Conservation (phyloP, 2,888 invertebrate genomes). For the Cataglyphis rosenhaueri region DNA sequence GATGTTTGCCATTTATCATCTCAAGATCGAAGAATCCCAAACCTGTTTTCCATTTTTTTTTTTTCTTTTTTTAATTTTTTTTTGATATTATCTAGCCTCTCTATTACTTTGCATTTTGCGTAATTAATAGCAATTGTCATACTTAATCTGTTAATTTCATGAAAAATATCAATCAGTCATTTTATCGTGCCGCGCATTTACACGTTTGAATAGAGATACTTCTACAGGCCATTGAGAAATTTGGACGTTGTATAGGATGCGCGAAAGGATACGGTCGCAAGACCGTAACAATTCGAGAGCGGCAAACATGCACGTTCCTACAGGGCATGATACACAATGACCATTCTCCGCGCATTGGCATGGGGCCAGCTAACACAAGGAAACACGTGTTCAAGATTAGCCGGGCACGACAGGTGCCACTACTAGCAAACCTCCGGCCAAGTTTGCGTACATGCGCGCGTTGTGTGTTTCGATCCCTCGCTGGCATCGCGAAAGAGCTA, state of each 20-base stretch:
- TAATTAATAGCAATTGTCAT: not conserved
- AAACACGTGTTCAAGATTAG: conserved; percentile 85
- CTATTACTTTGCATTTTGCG: not conserved
- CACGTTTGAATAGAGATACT: not conserved
- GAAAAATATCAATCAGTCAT: conserved; percentile 3
- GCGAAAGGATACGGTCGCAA: conserved; percentile 15
- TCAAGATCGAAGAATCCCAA: not conserved
- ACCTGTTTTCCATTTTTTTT: not conserved
- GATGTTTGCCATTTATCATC: not conserved
- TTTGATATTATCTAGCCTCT: not conserved
- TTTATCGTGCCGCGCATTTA: not conserved
- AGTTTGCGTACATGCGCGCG: conserved; percentile 72
- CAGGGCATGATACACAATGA: conserved; percentile 70
- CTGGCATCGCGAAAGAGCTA: conserved; percentile 56
- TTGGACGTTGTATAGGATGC: not conserved
- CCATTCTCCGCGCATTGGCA: conserved; percentile 78
- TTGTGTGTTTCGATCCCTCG: conserved; percentile 52
- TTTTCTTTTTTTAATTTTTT: no score
- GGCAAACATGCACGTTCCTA: conserved; percentile 53
- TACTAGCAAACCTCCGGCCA: conserved; percentile 70
- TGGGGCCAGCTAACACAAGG: conserved; percentile 80
- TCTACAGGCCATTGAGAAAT: conserved; percentile 29
- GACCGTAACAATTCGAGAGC: conserved; percentile 46
- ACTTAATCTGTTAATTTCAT: not conserved
- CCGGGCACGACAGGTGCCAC: conserved; percentile 83